Conservation (phyloP, 2,888 invertebrate species). For the Adela reaumurella region DNA sequence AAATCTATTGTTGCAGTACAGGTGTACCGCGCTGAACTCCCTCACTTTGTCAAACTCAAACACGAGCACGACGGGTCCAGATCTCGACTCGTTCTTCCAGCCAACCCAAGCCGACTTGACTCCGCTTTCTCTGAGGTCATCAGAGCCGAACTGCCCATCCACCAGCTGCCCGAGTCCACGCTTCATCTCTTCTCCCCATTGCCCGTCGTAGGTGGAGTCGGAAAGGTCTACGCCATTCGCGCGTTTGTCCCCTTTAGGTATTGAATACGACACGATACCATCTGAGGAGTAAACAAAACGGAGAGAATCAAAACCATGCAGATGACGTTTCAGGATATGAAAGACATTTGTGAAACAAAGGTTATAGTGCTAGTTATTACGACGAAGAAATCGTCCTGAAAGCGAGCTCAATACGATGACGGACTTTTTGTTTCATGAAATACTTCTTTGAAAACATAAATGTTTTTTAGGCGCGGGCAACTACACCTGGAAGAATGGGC, state of each 20-base stretch:
- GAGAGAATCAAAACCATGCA: too few species aligned
- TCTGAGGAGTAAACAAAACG: too few species aligned
- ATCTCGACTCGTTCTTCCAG: constrained; percentile 75
- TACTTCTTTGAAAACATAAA: too few species aligned
- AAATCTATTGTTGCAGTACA: constrained; percentile 84
- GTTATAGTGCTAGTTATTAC: too few species aligned
- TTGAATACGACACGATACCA: constrained; percentile 79
- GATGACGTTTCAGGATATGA: too few species aligned
- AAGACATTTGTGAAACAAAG: too few species aligned
- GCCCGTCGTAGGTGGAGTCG: constrained; percentile 83
- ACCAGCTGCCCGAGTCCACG: constrained; percentile 83
- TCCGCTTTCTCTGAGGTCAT: constrained; percentile 62
- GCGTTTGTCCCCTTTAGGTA: constrained; percentile 83
- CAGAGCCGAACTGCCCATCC: constrained; percentile 75
- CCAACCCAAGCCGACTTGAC: constrained; percentile 81
- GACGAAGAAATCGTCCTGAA: too few species aligned
- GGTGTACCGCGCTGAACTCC: constrained; percentile 78
- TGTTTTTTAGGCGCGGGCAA: too few species aligned
- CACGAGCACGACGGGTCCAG: constrained; percentile 62
- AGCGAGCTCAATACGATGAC: too few species aligned
- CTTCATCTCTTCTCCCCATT: constrained; percentile 70
- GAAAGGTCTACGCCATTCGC: constrained; percentile 77
- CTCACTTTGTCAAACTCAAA: constrained; percentile 85
- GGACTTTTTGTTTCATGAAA: too few species aligned
- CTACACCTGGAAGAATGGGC: too few species aligned